Base-by-base conservation (phyloP, 1,140 invertebrate genomes). In the Catajapyx aquilonaris region DNA sequence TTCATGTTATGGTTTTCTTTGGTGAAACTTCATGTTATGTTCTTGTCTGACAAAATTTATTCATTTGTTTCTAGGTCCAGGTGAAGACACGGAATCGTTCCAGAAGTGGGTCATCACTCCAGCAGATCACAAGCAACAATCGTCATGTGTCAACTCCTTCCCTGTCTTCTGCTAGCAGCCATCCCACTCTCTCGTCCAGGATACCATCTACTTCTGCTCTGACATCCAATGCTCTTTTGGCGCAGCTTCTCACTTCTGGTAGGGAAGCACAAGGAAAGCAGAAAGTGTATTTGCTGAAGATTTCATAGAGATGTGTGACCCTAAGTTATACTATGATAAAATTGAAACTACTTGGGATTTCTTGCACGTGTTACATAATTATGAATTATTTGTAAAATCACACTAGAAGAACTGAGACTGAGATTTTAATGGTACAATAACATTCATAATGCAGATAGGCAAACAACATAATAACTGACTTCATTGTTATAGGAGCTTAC, bases 241-340 rank as follows among this genome's bases (percentile, higher is more conserved):
- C 72, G 22, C 70, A 74, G 45, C 57, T 76, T 40, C 61, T 76
- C 38, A 71, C 68, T 21, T 60, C 59, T 41, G 63, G 61, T 64
- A 52, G n/a, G n/a, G n/a, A n/a, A n/a, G n/a, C n/a, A n/a, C n/a
- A n/a, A n/a, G n/a, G n/a, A n/a, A n/a, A n/a, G n/a, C n/a, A n/a
- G n/a, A n/a, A n/a, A n/a, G n/a, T n/a, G n/a, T n/a, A n/a, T n/a
- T n/a, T n/a, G n/a, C n/a, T n/a, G n/a, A n/a, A n/a, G n/a, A n/a
- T n/a, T n/a, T n/a, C n/a, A n/a, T n/a, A n/a, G n/a, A n/a, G n/a
- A n/a, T n/a, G n/a, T n/a, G n/a, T n/a, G n/a, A n/a, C n/a, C n/a
- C n/a, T n/a, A n/a, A n/a, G n/a, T n/a, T n/a, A n/a, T n/a, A n/a
- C n/a, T n/a, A n/a, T n/a, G n/a, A n/a, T n/a, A n/a, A n/a, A n/a